Conservation (phyloP, 2,888 invertebrate species). For the Drosophila paranaensis region DNA sequence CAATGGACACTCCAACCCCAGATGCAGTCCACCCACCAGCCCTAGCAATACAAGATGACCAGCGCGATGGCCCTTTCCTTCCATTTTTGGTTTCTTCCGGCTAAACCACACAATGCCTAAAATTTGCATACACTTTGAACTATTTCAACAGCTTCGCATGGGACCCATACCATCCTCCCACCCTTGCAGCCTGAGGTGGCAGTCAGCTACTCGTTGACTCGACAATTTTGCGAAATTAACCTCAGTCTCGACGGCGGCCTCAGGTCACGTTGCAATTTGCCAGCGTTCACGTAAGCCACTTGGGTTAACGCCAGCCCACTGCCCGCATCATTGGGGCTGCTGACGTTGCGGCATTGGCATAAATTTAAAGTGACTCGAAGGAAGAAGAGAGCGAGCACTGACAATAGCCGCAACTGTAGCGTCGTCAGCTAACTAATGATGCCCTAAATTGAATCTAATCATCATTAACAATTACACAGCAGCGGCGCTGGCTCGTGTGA, state of each 20-base stretch:
- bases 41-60: conserved; percentile 65
- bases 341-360: conserved; percentile 74
- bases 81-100: conserved; percentile 56
- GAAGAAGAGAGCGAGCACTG: conserved; percentile 30
- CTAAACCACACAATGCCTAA: conserved; percentile 78
- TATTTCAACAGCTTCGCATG: conserved; percentile 53
- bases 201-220: conserved; percentile 72
- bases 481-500: conserved; percentile 62
- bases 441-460: conserved; percentile 85
- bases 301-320: conserved; percentile 54
- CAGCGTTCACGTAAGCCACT: conserved; percentile 70
- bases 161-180: background rate
- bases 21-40: background rate
- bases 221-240: conserved; percentile 82
- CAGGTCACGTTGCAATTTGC: conserved; percentile 80
- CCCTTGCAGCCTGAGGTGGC: background rate
- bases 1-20: conserved; percentile 45
- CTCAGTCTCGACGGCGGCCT: conserved; percentile 77
- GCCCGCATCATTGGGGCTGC: conserved; percentile 36
- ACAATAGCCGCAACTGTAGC: conserved; percentile 53
- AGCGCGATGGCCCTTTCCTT: conserved; percentile 32
- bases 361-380: conserved; percentile 67
- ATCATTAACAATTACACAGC: conserved; percentile 84
- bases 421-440: conserved; percentile 83
- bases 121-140: conserved; percentile 77